Evolutionary conservation across 2,888 invertebrate species (phyloP).

Genomic region (Mimumesa dahlbomi): DNA sequence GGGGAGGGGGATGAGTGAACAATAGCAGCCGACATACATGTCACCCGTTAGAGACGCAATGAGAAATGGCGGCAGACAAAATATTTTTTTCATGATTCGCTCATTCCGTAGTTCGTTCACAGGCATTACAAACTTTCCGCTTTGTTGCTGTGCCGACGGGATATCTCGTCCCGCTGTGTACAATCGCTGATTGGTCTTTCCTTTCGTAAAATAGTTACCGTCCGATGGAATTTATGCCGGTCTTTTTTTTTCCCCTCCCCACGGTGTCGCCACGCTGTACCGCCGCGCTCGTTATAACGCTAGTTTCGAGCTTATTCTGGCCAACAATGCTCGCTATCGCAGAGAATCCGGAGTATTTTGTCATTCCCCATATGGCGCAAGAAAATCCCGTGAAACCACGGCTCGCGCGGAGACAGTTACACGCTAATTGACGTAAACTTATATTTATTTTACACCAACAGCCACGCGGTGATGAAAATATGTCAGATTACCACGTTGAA

Average conservation of each 20-base stretch:
- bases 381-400: not conserved
- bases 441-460: not conserved
- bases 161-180: not conserved
- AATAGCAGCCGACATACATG: too few relatives aligned
- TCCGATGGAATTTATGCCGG: constrained; percentile 28
- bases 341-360: constrained; percentile 26
- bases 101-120: not conserved
- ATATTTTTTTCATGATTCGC: not conserved
- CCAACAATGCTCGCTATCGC: constrained; percentile 35
- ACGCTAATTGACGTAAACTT: not conserved
- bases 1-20: too few relatives aligned
- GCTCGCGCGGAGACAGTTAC: not conserved
- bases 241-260: constrained; percentile 21
- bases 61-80: not conserved
- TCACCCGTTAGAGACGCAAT: too few relatives aligned
- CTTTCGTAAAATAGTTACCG: constrained; percentile 21
- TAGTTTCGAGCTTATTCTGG: constrained; percentile 37
- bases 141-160: constrained; percentile 6
- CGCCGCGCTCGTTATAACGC: constrained; percentile 25
- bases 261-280: not conserved
- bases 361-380: not conserved
- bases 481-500: not conserved
- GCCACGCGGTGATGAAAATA: not conserved
- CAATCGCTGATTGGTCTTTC: constrained; percentile 14
- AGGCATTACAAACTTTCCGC: constrained; percentile 15